Evolutionary conservation across 2,888 invertebrate species (phyloP), one percentile per base, ranked within the genome.

Genomic region (Cyrtodaria siliqua): DNA sequence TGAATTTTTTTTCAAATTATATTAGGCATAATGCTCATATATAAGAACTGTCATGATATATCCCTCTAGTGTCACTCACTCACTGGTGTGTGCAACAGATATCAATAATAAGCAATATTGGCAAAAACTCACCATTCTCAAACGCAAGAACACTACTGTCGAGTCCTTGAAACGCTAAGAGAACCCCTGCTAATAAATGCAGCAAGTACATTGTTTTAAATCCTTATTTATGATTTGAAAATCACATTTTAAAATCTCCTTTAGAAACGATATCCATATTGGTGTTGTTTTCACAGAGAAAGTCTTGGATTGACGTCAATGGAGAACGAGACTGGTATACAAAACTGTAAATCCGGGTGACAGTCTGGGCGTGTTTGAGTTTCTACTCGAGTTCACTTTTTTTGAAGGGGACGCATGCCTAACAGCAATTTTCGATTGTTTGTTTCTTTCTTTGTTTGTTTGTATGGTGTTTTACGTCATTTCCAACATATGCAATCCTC

Each of bases 261-360:
- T 63, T 66, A 47, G 70, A 70, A 47, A 57, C 61, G 20, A 47
- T 27, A 50, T 75, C 75, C 75, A 75, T 75, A 50, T 70, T 60
- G 66, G 60, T 57, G 49, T 47, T 38, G 53, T 53, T 56, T 9
- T 14, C 38, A 23, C 66, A 40, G 49, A 53, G 52, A 49, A 50
- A 18, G 29, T 68, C 57, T 59, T 60, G n/a, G 66, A 47, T 73
- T 75, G 63, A 75, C 75, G 75, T 75, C 75, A 75, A 70, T 53
- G 23, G 44, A 42, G 18, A 50, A 40, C 29, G 29, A 55, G 69
- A 50, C 69, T 60, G 69, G 44, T 61, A 40, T 18, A 9, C 42
- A 16, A 24, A 3, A 20, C 27, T 12, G 23, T 38, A 23, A 33
- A 38, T 24, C n/a, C n/a, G n/a, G n/a, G n/a, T n/a, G n/a, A n/a